Percentiles rank a stretch among this genome's conserved stretches.
These are phyloP conservation scores for Carabus problematicus DNA, from an alignment of 2,888 invertebrate species.

Conservation along the genomic window DNA sequence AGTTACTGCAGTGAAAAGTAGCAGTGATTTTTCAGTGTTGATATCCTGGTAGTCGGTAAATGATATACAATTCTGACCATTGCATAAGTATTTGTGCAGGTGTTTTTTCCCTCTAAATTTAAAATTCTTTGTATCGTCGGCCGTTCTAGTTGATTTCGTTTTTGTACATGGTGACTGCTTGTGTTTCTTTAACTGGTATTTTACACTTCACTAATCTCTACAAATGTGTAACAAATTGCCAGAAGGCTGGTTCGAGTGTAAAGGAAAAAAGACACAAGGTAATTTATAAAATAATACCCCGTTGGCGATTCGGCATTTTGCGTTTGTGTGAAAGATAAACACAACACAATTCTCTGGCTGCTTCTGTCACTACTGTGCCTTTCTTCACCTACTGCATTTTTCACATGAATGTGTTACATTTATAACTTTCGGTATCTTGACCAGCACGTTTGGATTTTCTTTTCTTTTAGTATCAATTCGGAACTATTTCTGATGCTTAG, in stretches of 20 bases:
- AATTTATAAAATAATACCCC: conserved; percentile 37
- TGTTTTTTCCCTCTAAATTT: background rate
- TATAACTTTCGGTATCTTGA: conserved; percentile 27
- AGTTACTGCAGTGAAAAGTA: too few species aligned
- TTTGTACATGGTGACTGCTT: conserved; percentile 7
- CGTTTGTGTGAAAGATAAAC: conserved; percentile 30
- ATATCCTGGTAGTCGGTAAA: too few species aligned
- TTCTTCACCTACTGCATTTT: conserved; percentile 30
- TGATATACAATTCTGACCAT: too few species aligned
- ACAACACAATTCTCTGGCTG: conserved; percentile 30
- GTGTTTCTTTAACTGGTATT: conserved; percentile 22
- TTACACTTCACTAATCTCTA: conserved; percentile 29
- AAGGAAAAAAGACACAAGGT: conserved; percentile 24
- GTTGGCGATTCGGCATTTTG: background rate
- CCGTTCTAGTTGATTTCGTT: background rate
- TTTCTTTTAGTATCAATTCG: conserved; percentile 32
- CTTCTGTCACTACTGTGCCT: conserved; percentile 26
- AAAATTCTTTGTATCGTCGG: background rate
- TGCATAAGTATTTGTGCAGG: too few species aligned
- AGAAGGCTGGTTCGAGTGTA: conserved; percentile 23
- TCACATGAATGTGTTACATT: conserved; percentile 36
- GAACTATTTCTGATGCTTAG: conserved; percentile 24
- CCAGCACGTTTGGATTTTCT: conserved; percentile 31
- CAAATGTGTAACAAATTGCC: conserved; percentile 35
- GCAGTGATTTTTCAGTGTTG: too few species aligned